phyloP scores from a whole-genome alignment of 2,888 invertebrate genomes.

The Macrosiphum euphorbiae region DNA sequence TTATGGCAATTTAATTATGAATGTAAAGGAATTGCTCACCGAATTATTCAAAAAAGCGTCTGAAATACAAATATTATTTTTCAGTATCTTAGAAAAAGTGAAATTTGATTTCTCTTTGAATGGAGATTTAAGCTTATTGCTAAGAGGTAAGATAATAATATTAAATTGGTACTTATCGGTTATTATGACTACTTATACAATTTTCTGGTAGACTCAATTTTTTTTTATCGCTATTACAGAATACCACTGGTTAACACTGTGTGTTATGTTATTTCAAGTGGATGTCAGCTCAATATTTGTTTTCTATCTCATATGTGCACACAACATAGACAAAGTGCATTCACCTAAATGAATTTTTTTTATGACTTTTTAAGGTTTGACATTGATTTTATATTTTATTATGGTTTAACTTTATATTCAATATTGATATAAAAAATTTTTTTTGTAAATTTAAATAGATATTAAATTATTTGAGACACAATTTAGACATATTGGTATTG shows the following conservation, averaged over 20 bases:
- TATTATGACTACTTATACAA: neutral
- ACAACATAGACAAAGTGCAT: neutral
- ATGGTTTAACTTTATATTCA: neutral
- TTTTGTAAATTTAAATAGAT: no score
- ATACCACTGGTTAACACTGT: neutral
- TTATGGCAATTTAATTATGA: conserved; percentile 16
- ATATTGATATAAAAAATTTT: no score
- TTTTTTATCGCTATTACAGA: neutral
- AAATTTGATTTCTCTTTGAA: neutral
- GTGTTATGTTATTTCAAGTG: neutral
- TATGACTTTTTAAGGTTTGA: neutral
- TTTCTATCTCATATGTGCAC: neutral
- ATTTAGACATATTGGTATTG: no score
- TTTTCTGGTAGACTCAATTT: neutral
- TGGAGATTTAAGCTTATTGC: neutral
- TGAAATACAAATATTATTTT: conserved; percentile 35
- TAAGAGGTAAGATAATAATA: neutral
- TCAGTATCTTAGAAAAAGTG: conserved; percentile 32
- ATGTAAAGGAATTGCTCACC: conserved; percentile 12
- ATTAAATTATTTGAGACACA: no score
- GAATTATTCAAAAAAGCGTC: conserved; percentile 44
- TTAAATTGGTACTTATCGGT: neutral
- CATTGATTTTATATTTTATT: neutral
- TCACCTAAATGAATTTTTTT: neutral
- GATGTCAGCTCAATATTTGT: neutral